These are phyloP conservation scores for Scaptomyza graminum DNA, from an alignment of 1,140 invertebrate genomes.

Conservation along the genomic window DNA sequence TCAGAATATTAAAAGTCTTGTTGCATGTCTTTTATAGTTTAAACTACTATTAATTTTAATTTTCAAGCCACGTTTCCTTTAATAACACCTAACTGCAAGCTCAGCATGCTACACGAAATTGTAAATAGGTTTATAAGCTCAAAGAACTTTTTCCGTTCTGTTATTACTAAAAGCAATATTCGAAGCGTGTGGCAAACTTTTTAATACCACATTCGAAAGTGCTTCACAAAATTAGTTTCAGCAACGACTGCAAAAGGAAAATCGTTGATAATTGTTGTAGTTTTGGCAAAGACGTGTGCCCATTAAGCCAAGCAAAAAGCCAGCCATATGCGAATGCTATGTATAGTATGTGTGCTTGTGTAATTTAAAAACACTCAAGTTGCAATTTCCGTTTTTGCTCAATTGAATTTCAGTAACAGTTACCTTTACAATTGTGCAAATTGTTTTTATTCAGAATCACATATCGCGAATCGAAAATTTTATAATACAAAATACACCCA, in stretches of 20 bases:
- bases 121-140: background rate
- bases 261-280: conserved; percentile 41
- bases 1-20: conserved; percentile 19
- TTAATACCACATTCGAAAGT: conserved; percentile 18
- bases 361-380: conserved; percentile 27
- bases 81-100: conserved; percentile 22
- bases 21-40: background rate
- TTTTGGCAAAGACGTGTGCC: conserved; percentile 3
- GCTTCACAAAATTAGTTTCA: conserved; percentile 42
- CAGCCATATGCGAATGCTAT: too few species aligned
- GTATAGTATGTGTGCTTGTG: background rate
- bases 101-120: conserved; percentile 3
- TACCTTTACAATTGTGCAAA: conserved; percentile 24
- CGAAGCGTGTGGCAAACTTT: conserved; percentile 22
- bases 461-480: conserved; percentile 14
- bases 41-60: conserved; percentile 22
- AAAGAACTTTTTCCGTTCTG: background rate
- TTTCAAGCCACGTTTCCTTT: background rate
- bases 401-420: conserved; percentile 35
- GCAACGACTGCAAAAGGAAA: conserved; percentile 10
- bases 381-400: conserved; percentile 33
- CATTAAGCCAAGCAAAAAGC: conserved; percentile 10
- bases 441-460: conserved; percentile 27
- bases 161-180: background rate
- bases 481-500: background rate